phyloP scores from a whole-genome alignment of 2,797 vertebrate species.

The Limnodromus scolopaceus region DNA sequence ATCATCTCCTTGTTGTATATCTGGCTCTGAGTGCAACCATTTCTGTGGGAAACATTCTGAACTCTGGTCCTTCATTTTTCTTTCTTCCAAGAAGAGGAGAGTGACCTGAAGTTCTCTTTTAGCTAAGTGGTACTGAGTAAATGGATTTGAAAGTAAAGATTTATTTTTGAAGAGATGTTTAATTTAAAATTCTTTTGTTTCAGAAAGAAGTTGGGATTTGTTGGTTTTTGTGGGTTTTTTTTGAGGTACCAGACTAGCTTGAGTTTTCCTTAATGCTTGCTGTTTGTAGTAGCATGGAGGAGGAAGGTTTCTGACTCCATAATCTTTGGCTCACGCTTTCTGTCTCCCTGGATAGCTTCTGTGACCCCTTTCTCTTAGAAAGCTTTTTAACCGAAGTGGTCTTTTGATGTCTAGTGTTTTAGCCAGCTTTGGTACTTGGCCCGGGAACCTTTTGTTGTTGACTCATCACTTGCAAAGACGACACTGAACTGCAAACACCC shows the following conservation, averaged over 20 bases:
- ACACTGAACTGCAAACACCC: neutral
- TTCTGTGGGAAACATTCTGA: neutral
- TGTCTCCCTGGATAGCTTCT: neutral
- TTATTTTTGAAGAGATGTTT: neutral
- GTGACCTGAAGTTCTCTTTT: neutral
- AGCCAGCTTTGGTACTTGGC: neutral
- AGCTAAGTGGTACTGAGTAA: neutral
- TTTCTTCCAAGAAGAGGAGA: neutral
- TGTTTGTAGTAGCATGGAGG: accelerated
- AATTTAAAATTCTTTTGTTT: neutral
- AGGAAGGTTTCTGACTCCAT: neutral
- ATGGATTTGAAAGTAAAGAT: neutral
- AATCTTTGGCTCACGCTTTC: neutral
- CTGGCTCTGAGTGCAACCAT: neutral
- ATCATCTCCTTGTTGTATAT: neutral
- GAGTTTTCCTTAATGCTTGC: neutral
- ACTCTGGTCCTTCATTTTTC: neutral
- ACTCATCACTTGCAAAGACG: neutral
- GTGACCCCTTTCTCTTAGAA: neutral
- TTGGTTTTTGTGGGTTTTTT: neutral
- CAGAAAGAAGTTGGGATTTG: neutral
- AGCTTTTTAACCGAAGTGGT: constrained; percentile 17
- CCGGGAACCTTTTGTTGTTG: neutral
- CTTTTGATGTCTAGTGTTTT: neutral
- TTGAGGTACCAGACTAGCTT: neutral